Evolutionary conservation across 2,113 vertebrate species (phyloP), one percentile per base, ranked within the genome.

Genomic region (Zosterops borbonicus): DNA sequence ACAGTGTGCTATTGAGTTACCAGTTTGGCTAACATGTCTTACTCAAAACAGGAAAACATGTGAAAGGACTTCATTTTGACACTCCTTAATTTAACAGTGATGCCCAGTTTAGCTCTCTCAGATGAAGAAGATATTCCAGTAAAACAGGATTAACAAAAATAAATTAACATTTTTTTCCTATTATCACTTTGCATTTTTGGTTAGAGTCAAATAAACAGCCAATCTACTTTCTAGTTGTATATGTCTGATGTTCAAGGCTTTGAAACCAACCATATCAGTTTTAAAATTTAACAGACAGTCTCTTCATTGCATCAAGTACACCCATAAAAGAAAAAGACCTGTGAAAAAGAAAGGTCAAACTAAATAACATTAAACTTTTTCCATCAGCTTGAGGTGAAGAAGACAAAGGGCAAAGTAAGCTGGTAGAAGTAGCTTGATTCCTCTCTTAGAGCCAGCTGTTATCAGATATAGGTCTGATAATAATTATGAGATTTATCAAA

Each of bases 401-500:
- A 73, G 53, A 70, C 33, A 92, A 91, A 19, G 42, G 42, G 53
- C 35, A 87, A 77, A 85, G 11, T 71, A 79, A 88, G 19, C 78
- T 46, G 22, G 44, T 52, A 90, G 59, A 91, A 96, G 60, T 68
- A 90, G 41, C 22, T 91, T 83, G 42, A 79, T 69, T 94, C 74
- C 7, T 85, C 7, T 87, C 46, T 85, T 33, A 53, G 39, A 89
- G 29, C 3, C 17, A 14, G 8, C 39, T 92, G 70, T 76, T 89
- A 89, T 76, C 92, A 93, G 55, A 89, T 87, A 95, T 46, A 21
- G 39, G 31, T 87, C 91, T 94, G 89, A 90, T 69, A 93, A 76
- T 82, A 95, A 96, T 92, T 91, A 94, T 63, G 73, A 91, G 73
- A 94, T 92, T 93, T 96, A 92, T 92, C 91, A 95, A 96, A 94